Evolutionary conservation across 2,797 vertebrate species (phyloP).

Genomic region (Hypotaenidia okinawae): DNA sequence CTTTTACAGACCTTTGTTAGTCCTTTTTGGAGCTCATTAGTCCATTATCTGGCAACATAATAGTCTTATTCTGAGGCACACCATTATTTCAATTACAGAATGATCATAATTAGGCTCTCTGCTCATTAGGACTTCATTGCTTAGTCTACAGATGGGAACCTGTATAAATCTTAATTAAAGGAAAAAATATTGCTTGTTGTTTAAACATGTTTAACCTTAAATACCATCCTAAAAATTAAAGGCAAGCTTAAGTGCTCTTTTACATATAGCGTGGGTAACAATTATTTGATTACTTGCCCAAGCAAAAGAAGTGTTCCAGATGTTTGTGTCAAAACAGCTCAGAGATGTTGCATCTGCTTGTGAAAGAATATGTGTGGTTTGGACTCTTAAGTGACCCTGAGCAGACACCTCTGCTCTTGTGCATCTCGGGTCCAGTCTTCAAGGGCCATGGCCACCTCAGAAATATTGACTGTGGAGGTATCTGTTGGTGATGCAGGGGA

Average conservation of each 20-base stretch:
- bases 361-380: background rate
- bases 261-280: background rate
- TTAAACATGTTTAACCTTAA: constrained; percentile 48
- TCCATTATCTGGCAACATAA: constrained; percentile 17
- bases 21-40: constrained; percentile 2
- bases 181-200: constrained; percentile 5
- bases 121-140: constrained; percentile 34
- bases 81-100: constrained; percentile 53
- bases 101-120: constrained; percentile 41
- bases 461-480: background rate
- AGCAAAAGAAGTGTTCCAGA: background rate
- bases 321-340: background rate
- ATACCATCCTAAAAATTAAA: constrained; percentile 1
- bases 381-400: background rate
- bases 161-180: constrained; percentile 58
- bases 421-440: background rate
- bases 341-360: background rate
- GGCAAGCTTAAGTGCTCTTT: background rate
- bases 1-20: background rate
- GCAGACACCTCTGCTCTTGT: background rate
- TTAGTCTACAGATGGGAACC: background rate
- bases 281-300: background rate
- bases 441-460: background rate
- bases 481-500: background rate
- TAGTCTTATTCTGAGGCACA: constrained; percentile 2